These are phyloP conservation scores for Tiliqua scincoides DNA, from an alignment of 2,113 vertebrate species.

Conservation along the genomic window DNA sequence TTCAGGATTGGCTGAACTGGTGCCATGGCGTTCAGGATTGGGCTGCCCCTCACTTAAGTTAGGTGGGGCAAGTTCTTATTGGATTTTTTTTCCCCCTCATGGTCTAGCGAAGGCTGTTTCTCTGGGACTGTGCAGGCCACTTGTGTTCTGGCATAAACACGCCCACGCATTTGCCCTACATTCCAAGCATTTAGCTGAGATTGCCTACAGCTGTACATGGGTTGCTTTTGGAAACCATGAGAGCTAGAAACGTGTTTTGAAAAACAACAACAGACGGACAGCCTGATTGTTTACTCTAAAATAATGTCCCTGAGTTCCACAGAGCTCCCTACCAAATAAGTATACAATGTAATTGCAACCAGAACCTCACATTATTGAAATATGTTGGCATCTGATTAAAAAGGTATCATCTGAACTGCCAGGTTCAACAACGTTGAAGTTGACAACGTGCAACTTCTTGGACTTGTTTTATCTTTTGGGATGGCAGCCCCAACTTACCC, in stretches of 20 bases:
- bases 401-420: neutral
- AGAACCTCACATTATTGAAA: neutral
- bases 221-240: neutral
- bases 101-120: neutral
- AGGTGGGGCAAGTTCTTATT: too few species aligned
- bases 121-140: neutral
- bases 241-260: neutral
- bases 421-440: too few species aligned
- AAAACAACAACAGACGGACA: neutral
- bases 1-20: too few species aligned
- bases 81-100: too few species aligned
- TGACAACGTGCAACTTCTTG: accelerated
- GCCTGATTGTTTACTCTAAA: neutral
- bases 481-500: slow-evolving; percentile 73
- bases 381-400: neutral
- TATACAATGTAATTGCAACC: neutral
- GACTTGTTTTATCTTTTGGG: too few species aligned
- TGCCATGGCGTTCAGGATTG: too few species aligned
- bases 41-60: neutral
- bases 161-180: neutral
- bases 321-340: neutral
- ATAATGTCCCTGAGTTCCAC: neutral
- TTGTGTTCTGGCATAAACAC: neutral
- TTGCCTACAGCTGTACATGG: neutral
- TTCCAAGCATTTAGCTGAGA: neutral